Conservation (phyloP, 2,797 vertebrate species). For the Telmatherina bonti region DNA sequence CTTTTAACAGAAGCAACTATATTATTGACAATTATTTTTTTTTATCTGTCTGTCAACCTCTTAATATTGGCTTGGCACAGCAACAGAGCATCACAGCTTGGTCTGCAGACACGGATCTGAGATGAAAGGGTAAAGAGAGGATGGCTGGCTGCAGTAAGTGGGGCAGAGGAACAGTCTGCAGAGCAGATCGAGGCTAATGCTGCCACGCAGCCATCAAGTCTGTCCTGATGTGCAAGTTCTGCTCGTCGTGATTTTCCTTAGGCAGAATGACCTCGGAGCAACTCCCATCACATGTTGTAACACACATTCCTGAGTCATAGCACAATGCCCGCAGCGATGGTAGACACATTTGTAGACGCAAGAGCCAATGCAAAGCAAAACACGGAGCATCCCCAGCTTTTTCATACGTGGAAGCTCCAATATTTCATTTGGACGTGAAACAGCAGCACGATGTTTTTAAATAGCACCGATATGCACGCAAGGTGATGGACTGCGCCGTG, state of each 20-base stretch:
- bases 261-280: constrained; percentile 64
- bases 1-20: constrained; percentile 4
- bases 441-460: constrained; percentile 15
- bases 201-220: constrained; percentile 69
- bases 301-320: constrained; percentile 83
- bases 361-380: constrained; percentile 33
- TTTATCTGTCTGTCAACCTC: constrained; percentile 24
- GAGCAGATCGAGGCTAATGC: constrained; percentile 59
- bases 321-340: constrained; percentile 71
- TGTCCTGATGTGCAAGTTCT: constrained; percentile 77
- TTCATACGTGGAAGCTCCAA: constrained; percentile 8
- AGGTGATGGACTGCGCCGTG: neutral
- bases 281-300: constrained; percentile 75
- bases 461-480: constrained; percentile 4
- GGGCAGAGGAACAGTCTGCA: constrained; percentile 63
- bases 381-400: constrained; percentile 17
- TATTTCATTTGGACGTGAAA: constrained; percentile 1
- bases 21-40: constrained; percentile 15
- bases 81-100: constrained; percentile 43
- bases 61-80: constrained; percentile 22
- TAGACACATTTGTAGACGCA: constrained; percentile 6
- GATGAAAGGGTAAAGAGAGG: constrained; percentile 32
- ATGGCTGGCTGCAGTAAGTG: constrained; percentile 61
- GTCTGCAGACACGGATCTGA: constrained; percentile 54
- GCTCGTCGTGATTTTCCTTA: constrained; percentile 55